Conservation (phyloP, 2,888 invertebrate genomes). For the Osedax frankpressi region DNA sequence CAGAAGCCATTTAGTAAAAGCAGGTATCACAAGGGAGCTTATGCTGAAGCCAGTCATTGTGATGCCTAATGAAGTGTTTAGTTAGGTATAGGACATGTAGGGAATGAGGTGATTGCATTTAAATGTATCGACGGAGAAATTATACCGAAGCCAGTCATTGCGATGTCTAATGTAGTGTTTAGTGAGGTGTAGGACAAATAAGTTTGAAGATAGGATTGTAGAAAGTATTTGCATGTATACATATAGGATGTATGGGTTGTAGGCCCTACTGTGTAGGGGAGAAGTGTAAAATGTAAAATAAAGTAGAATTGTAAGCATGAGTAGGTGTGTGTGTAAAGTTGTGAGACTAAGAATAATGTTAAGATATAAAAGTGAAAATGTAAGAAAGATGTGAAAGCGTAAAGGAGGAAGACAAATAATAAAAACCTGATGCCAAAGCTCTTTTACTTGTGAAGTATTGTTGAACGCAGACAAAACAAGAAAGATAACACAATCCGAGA, state of each 20-base stretch:
- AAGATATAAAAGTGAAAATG: no score
- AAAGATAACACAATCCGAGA: constrained; percentile 16
- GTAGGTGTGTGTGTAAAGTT: no score
- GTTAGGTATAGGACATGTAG: not conserved
- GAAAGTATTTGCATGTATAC: no score
- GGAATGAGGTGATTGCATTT: no score
- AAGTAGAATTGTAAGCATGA: no score
- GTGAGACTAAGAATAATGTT: no score
- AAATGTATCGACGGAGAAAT: constrained; percentile 20
- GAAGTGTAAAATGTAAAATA: no score
- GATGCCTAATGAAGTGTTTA: not conserved
- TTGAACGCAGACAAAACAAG: constrained; percentile 23
- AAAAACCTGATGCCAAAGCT: constrained; percentile 23
- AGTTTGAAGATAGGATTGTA: no score
- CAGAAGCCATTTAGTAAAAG: constrained; percentile 19
- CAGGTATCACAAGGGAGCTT: constrained; percentile 21
- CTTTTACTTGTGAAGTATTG: constrained; percentile 25
- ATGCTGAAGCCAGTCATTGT: constrained; percentile 23
- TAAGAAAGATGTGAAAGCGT: no score
- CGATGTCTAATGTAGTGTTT: not conserved
- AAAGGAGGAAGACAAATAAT: no score
- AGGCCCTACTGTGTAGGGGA: no score
- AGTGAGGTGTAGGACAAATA: not conserved
- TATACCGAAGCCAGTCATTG: constrained; percentile 22
- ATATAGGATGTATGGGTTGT: no score